These are phyloP conservation scores for Bubo bubo DNA, from an alignment of 2,113 vertebrate genomes.

Conservation along the genomic window DNA sequence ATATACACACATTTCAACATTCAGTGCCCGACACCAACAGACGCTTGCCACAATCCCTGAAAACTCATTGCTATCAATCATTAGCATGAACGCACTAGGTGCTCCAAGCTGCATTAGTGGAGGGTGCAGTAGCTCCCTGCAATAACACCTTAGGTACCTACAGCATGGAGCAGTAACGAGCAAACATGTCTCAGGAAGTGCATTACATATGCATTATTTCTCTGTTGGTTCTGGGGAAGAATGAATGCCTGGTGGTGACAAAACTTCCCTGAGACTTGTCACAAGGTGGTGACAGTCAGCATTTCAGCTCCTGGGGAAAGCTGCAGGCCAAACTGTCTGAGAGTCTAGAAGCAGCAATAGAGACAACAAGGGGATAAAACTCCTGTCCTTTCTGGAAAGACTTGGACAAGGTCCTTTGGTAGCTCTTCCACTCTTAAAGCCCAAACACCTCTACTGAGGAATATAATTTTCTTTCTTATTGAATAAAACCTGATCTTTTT, in stretches of 20 bases:
- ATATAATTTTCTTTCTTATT: background rate
- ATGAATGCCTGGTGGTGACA: background rate
- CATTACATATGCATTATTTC: background rate
- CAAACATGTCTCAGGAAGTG: fast-evolving
- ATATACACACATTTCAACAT: background rate
- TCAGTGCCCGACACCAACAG: background rate
- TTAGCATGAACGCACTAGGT: fast-evolving
- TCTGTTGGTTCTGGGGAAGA: background rate
- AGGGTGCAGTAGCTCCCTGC: background rate
- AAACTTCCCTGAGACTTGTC: background rate
- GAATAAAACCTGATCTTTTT: background rate
- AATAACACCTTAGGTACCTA: background rate
- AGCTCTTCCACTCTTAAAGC: background rate
- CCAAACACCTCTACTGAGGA: background rate
- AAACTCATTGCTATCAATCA: background rate
- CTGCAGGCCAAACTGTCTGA: background rate
- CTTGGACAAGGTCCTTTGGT: background rate
- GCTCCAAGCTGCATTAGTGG: background rate
- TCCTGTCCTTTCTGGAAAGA: background rate
- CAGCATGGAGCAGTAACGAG: background rate
- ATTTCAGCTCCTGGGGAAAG: background rate
- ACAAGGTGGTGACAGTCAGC: background rate
- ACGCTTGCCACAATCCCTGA: background rate
- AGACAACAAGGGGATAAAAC: background rate
- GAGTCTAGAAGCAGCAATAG: background rate